Evolutionary conservation across 2,888 invertebrate genomes (phyloP), one percentile per base, ranked within the genome.

Genomic region (Rhingia rostrata): DNA sequence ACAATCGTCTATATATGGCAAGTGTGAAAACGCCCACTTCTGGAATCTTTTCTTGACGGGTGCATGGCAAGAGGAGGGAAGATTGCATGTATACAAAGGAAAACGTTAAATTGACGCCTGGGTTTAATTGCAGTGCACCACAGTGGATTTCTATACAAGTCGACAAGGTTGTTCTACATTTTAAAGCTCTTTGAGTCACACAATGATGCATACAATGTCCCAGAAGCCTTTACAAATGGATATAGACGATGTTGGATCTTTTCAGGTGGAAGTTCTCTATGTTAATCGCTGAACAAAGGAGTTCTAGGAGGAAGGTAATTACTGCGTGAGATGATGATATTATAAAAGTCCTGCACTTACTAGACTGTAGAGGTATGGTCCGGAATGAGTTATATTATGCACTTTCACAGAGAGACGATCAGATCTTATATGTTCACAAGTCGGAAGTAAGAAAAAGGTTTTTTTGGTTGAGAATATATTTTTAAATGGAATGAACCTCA

Each of bases 1-100:
- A 84, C 84, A 84, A 84, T 84, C 75, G 75, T 58, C 70, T 60
- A 79, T 60, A 84, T 22, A 22, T 22, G 43, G 67, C 51, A 56
- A 64, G 63, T 70, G 54, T 66, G 80, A 84, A 66, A 84, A 84
- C 84, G 84, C 80, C 84, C 84, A 84, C 74, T 84, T 84, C 74
- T 70, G 43, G 43, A 56, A n/a, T 60, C 49, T 49, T 63, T 37
- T 45, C 39, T 14, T 58, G 54, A 37, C 10, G 6, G 47, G 47
- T 22, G 37, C 49, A 10, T 10, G 49, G 63, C 37, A 10, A 41
- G 54, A 58, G 47, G 22, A 47, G 32, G 0, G 10, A 6, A 47
- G 33, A 6, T 7, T 54, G 35, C 10, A 35, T 33, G 4, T 35
- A 37, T 51, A 35, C 30, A 56, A 47, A 49, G 33, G 14, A 12